phyloP scores from a whole-genome alignment of 2,797 vertebrate genomes.

The Gymnopithys bicolor region DNA sequence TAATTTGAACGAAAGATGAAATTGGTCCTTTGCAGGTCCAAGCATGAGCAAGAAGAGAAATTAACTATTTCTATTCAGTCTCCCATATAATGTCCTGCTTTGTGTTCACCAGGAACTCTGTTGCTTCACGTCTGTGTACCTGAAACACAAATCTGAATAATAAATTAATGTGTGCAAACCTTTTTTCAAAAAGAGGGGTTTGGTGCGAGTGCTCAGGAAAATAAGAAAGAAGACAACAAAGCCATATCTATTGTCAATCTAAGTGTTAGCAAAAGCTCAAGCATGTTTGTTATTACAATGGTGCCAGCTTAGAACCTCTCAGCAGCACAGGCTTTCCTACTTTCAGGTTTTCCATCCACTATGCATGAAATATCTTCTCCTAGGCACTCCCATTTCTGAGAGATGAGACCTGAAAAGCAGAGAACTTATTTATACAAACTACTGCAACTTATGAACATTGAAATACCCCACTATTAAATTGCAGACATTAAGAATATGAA shows the following conservation, averaged over 20 bases:
- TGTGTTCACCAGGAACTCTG: neutral
- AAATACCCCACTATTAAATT: neutral
- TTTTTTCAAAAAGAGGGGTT: neutral
- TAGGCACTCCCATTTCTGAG: neutral
- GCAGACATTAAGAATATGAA: neutral
- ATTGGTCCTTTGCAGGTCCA: neutral
- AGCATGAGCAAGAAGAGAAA: neutral
- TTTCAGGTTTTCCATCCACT: neutral
- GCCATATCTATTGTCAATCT: neutral
- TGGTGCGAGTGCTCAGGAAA: neutral
- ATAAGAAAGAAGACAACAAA: neutral
- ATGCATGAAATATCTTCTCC: neutral
- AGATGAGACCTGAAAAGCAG: neutral
- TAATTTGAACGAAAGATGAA: neutral
- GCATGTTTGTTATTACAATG: neutral
- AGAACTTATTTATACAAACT: neutral
- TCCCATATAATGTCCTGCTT: accelerated
- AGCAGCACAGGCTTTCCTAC: neutral
- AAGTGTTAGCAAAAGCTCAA: neutral
- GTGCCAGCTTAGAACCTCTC: neutral
- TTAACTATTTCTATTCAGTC: neutral
- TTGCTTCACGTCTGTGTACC: neutral
- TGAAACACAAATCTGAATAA: neutral
- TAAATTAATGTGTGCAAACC: neutral
- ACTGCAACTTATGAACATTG: neutral